Conservation (phyloP, 2,113 vertebrate species). For the Sciurus niger region DNA sequence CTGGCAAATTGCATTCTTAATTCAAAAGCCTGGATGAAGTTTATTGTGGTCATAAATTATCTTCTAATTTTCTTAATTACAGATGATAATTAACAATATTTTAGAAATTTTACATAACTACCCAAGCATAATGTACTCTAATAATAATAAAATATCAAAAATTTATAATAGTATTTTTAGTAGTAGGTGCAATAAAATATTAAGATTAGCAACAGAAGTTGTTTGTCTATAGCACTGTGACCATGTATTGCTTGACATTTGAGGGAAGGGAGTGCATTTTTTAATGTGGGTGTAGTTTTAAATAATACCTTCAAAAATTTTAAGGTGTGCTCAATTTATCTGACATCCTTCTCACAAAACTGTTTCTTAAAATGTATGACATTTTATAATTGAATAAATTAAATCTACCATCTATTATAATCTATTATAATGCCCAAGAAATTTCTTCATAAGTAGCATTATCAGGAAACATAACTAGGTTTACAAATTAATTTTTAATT, state of each 20-base stretch:
- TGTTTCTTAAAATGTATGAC: background rate
- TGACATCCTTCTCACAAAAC: background rate
- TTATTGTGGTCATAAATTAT: background rate
- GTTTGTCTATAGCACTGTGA: background rate
- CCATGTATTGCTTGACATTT: background rate
- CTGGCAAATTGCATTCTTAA: background rate
- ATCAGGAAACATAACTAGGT: background rate
- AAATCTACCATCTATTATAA: background rate
- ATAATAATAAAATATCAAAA: constrained; percentile 9
- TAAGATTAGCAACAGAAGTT: background rate
- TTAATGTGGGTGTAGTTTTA: background rate
- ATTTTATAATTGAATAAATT: constrained; percentile 46
- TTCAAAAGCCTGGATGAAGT: background rate
- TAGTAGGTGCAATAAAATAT: background rate
- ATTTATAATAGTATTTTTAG: background rate
- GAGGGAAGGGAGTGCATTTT: background rate
- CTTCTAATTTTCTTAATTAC: background rate
- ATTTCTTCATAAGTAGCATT: constrained; percentile 20
- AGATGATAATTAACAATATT: background rate
- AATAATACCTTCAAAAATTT: constrained; percentile 30
- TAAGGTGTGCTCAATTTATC: background rate
- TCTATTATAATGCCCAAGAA: background rate
- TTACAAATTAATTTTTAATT: constrained; percentile 65
- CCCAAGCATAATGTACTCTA: background rate
- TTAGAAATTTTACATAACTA: background rate